A percentile compares a stretch with the other conserved stretches of the same genome.
phyloP scores from a whole-genome alignment of 2,113 vertebrate species.

The Tupaia chinensis region DNA sequence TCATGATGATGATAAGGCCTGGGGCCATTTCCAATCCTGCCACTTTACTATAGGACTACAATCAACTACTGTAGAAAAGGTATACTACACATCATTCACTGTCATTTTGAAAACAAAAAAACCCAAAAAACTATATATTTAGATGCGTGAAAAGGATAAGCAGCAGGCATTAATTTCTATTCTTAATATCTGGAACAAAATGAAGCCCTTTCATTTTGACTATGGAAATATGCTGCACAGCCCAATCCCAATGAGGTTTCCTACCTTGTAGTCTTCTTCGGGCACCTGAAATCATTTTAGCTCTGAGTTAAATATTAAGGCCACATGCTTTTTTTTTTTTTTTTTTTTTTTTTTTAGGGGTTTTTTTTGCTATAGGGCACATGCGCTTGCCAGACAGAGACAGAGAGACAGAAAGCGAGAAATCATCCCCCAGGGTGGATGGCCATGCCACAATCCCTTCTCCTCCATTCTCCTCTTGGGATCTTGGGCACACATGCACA shows the following conservation, averaged over 20 bases:
- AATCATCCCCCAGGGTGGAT: too few species aligned
- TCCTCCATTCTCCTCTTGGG: too few species aligned
- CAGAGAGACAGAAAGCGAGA: too few species aligned
- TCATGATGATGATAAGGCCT: not conserved
- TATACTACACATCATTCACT: not conserved
- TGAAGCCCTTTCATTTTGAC: not conserved
- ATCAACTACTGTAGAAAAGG: not conserved
- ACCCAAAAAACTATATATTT: not conserved
- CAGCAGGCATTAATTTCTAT: not conserved
- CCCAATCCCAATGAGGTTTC: not conserved
- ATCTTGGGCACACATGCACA: too few species aligned
- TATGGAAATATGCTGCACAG: not conserved
- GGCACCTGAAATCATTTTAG: not conserved
- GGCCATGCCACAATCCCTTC: too few species aligned
- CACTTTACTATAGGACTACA: too few species aligned
- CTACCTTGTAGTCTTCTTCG: not conserved
- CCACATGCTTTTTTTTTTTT: not conserved
- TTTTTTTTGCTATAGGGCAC: too few species aligned
- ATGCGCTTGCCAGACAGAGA: too few species aligned
- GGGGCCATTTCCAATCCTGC: not conserved
- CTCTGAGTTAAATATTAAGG: not conserved
- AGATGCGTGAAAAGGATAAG: not conserved
- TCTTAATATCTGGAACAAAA: not conserved
- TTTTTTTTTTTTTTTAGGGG: too few species aligned
- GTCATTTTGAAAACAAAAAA: too few species aligned